phyloP scores from a whole-genome alignment of 2,113 vertebrate genomes.

The Illadopsis cleaveri region DNA sequence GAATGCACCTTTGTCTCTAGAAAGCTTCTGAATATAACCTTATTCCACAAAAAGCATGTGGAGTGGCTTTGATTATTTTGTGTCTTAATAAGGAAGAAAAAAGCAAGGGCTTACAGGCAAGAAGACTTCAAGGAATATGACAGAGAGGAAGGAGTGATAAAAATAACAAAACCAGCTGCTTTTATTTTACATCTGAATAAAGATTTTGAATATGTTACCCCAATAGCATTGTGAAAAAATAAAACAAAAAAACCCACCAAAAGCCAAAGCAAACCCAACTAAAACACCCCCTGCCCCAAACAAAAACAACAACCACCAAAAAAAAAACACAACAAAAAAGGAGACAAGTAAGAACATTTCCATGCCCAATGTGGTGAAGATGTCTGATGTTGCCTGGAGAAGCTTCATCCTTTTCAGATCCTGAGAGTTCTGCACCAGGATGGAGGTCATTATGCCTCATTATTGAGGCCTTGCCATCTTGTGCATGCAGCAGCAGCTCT shows the following conservation, averaged over 20 bases:
- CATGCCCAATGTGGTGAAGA: rapidly evolving
- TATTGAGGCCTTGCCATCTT: rapidly evolving
- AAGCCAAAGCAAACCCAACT: neutral
- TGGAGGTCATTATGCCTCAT: neutral
- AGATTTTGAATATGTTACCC: neutral
- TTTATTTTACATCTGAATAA: neutral
- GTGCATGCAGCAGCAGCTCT: neutral
- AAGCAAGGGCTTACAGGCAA: neutral
- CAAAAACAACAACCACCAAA: neutral
- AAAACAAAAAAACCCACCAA: neutral
- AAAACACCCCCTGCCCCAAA: too few species aligned
- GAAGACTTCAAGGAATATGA: neutral
- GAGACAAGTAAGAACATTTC: rapidly evolving
- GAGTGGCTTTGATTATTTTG: neutral
- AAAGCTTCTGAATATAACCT: neutral
- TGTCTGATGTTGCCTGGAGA: neutral
- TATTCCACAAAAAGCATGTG: neutral
- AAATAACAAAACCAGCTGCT: neutral
- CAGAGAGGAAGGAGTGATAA: neutral
- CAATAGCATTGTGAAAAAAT: neutral
- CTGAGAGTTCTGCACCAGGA: neutral
- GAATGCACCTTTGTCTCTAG: neutral
- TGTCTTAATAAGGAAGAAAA: neutral
- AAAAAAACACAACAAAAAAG: neutral
- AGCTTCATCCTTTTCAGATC: neutral